A percentile compares a stretch with the other conserved stretches of the same genome.
Evolutionary conservation across 1,140 invertebrate species (phyloP).

Genomic region (Drosophila pseudoananassae): DNA sequence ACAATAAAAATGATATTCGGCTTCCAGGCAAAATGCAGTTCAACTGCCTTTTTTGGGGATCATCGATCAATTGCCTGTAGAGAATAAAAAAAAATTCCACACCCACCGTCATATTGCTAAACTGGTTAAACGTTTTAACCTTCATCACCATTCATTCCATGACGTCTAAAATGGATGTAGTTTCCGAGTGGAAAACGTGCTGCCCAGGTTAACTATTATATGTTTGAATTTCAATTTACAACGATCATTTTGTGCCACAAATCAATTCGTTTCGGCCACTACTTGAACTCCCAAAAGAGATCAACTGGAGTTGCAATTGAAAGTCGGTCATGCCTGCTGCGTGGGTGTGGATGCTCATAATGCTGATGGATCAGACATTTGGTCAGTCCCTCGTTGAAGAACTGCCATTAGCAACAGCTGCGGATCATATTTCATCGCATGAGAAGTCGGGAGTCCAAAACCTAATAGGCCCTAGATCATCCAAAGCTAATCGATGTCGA

Average conservation of each 20-base stretch:
- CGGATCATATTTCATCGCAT: not conserved
- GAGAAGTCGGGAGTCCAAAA: not conserved
- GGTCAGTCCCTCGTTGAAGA: constrained; percentile 1
- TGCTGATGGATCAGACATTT: constrained; percentile 22
- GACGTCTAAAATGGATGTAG: constrained; percentile 23
- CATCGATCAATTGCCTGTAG: constrained; percentile 17
- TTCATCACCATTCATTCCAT: constrained; percentile 17
- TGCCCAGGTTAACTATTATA: constrained; percentile 47
- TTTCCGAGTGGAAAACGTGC: constrained; percentile 31
- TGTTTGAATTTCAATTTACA: constrained; percentile 58
- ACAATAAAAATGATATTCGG: not conserved
- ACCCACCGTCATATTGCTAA: constrained; percentile 21
- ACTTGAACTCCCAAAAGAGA: constrained; percentile 22
- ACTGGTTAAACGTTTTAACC: constrained; percentile 37
- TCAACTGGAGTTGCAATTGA: constrained; percentile 24
- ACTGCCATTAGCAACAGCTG: not conserved
- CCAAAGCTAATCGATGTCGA: not conserved
- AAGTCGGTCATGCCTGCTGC: constrained; percentile 39
- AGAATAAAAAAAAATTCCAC: constrained; percentile 35
- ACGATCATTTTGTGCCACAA: constrained; percentile 50
- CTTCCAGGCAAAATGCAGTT: constrained; percentile 7
- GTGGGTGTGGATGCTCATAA: constrained; percentile 50
- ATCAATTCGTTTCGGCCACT: constrained; percentile 47
- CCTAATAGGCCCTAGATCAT: not conserved
- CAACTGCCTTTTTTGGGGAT: constrained; percentile 13